These are phyloP conservation scores for Heliconius nattereri DNA, from an alignment of 1,140 invertebrate genomes.

Conservation along the genomic window DNA sequence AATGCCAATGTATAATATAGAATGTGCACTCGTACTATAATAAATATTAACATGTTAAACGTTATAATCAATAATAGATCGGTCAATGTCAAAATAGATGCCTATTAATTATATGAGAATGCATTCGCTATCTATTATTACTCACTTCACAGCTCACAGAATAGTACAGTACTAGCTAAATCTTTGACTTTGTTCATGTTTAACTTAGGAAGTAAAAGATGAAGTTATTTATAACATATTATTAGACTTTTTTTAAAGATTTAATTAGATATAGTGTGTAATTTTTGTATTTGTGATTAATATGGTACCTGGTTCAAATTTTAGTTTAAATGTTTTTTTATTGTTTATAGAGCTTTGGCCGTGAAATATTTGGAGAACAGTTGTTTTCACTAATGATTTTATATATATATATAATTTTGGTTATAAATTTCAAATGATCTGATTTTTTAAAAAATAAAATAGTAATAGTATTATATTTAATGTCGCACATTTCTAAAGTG, in stretches of 20 bases:
- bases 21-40: not conserved
- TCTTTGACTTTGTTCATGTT: not conserved
- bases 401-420: too few relatives aligned
- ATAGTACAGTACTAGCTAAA: not conserved
- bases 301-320: not conserved
- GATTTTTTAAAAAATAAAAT: not conserved
- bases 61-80: constrained; percentile 14
- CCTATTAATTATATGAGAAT: constrained; percentile 13
- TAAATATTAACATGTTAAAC: not conserved
- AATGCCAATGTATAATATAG: not conserved
- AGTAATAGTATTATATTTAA: not conserved
- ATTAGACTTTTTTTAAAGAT: not conserved
- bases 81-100: constrained; percentile 15
- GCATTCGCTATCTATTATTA: constrained; percentile 9
- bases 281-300: not conserved
- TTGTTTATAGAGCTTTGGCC: not conserved
- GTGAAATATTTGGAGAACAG: not conserved
- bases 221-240: not conserved
- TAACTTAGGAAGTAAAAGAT: not conserved
- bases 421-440: too few relatives aligned
- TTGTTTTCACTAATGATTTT: not conserved
- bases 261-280: not conserved
- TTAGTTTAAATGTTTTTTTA: not conserved
- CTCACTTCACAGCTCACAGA: not conserved
- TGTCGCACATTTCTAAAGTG: not conserved